These are phyloP conservation scores for Halcyon senegalensis DNA, from an alignment of 2,113 vertebrate species.

Conservation along the genomic window DNA sequence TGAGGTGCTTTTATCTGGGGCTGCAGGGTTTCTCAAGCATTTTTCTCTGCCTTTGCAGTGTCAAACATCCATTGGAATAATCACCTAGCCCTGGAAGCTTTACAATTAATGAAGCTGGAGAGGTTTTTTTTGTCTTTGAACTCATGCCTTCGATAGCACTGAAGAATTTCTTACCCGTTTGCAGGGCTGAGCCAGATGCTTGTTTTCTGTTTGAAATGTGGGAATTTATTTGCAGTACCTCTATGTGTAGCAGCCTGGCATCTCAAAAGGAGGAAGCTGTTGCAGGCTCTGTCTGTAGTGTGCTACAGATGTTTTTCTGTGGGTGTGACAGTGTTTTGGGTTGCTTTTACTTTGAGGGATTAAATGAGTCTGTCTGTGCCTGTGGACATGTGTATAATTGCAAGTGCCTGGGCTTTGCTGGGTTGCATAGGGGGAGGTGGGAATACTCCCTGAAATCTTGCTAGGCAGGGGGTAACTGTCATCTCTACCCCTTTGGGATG, in stretches of 20 bases:
- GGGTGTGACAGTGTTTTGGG: neutral
- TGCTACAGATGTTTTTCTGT: neutral
- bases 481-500: neutral
- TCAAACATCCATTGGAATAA: slow-evolving; percentile 37
- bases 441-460: fast-evolving
- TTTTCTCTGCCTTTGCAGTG: slow-evolving; percentile 38
- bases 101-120: slow-evolving; percentile 45
- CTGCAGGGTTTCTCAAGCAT: slow-evolving; percentile 16
- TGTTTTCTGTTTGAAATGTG: neutral
- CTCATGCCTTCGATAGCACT: neutral
- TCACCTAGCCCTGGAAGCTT: slow-evolving; percentile 7
- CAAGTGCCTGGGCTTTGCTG: neutral
- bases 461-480: neutral
- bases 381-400: neutral
- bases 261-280: neutral
- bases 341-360: neutral
- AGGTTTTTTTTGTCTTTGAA: slow-evolving; percentile 38
- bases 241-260: neutral
- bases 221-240: neutral
- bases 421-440: neutral
- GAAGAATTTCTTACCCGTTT: neutral
- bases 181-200: neutral
- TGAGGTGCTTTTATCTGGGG: slow-evolving; percentile 56
- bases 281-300: neutral
- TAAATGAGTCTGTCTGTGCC: neutral